phyloP scores from a whole-genome alignment of 2,888 invertebrate genomes.

The Meta bourneti region DNA sequence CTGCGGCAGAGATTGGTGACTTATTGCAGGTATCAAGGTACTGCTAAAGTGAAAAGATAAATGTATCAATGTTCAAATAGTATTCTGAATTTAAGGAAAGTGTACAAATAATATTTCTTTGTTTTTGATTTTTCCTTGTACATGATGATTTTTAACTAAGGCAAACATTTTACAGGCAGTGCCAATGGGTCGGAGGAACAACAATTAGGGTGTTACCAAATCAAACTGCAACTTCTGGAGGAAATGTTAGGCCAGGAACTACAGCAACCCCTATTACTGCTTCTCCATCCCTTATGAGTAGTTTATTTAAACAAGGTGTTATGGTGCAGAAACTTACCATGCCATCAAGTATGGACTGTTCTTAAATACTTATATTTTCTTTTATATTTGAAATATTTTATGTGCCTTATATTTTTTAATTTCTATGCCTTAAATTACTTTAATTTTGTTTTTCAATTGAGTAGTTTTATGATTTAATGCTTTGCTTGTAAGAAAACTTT shows the following conservation, averaged over 20 bases:
- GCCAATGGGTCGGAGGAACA: constrained; percentile 74
- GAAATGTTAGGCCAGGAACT: constrained; percentile 57
- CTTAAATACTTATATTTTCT: background rate
- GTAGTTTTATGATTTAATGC: no score
- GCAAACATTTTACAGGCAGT: constrained; percentile 52
- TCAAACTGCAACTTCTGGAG: constrained; percentile 38
- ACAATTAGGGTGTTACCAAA: constrained; percentile 71
- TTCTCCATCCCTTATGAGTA: constrained; percentile 74
- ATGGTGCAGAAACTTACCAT: constrained; percentile 96
- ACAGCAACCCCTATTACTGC: constrained; percentile 73
- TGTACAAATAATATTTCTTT: no score
- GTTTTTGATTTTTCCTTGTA: no score
- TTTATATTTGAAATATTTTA: background rate
- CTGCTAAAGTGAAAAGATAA: no score
- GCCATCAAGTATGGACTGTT: constrained; percentile 86
- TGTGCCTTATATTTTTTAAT: no score
- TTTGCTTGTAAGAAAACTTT: background rate
- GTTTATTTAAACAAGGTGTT: constrained; percentile 87
- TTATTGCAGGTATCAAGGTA: no score
- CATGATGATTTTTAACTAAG: no score
- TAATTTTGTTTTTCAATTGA: background rate
- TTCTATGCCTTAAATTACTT: background rate
- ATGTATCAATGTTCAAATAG: no score
- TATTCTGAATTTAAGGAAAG: no score
- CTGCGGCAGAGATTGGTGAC: no score